phyloP scores from a whole-genome alignment of 2,888 invertebrate genomes.

The Aleiodes testaceus region DNA sequence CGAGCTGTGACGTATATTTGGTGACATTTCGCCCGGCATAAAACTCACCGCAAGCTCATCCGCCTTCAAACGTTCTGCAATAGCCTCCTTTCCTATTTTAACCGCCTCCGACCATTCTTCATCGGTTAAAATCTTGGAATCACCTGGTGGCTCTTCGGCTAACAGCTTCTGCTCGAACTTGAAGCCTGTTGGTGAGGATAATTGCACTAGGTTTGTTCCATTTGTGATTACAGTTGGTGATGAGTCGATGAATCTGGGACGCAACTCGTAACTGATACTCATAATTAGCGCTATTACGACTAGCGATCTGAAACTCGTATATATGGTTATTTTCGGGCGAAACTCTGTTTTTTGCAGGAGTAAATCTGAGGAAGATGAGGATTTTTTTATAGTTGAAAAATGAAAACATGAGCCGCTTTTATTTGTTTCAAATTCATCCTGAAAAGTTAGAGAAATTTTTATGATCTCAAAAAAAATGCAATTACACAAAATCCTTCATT shows the following conservation, averaged over 20 bases:
- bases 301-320: constrained; percentile 71
- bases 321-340: neutral
- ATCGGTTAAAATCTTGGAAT: constrained; percentile 60
- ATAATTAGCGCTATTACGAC: constrained; percentile 75
- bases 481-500: no score
- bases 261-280: constrained; percentile 73
- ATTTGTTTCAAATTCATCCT: no score
- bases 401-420: no score
- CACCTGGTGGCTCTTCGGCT: constrained; percentile 42
- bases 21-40: constrained; percentile 76
- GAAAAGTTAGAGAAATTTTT: no score
- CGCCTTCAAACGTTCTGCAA: constrained; percentile 75
- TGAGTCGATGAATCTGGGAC: constrained; percentile 63
- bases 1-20: constrained; percentile 82
- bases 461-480: no score
- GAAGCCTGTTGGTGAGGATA: constrained; percentile 42
- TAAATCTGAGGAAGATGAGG: no score
- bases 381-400: no score
- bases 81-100: constrained; percentile 76
- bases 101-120: constrained; percentile 75
- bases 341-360: neutral
- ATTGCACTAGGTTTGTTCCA: constrained; percentile 57
- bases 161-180: neutral
- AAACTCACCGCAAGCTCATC: constrained; percentile 75
- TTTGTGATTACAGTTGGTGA: constrained; percentile 51